Percentiles rank a stretch among this genome's conserved stretches.
These are phyloP conservation scores for Tachyglossus aculeatus DNA, from an alignment of 2,797 vertebrate species.

Conservation along the genomic window DNA sequence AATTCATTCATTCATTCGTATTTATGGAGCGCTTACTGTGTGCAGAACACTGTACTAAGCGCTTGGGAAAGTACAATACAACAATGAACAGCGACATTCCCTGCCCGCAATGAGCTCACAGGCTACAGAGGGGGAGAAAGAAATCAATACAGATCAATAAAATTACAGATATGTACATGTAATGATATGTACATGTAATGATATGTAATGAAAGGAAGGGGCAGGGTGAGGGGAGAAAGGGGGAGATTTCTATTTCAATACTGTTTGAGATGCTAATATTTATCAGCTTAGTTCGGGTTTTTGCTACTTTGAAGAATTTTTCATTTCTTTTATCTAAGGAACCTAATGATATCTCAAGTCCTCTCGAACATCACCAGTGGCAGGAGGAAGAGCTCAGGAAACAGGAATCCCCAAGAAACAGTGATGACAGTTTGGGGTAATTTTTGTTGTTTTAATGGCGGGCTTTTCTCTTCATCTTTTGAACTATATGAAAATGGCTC, in stretches of 20 bases:
- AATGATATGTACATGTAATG: neutral
- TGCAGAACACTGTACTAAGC: neutral
- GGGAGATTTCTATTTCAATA: neutral
- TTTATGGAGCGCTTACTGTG: no score
- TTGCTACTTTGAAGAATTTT: constrained; percentile 14
- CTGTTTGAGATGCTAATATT: neutral
- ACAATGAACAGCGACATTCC: no score
- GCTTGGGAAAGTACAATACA: neutral
- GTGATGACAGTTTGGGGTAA: constrained; percentile 67
- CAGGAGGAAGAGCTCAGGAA: constrained; percentile 59
- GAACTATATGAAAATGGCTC: no score
- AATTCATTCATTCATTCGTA: no score
- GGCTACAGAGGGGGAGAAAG: no score
- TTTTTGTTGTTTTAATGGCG: no score
- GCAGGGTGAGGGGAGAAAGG: neutral
- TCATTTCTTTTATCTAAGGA: constrained; percentile 62
- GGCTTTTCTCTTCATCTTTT: no score
- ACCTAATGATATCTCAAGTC: constrained; percentile 63
- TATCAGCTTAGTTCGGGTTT: constrained; percentile 21
- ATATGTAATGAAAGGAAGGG: neutral
- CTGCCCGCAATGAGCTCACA: no score
- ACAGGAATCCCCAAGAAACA: constrained; percentile 58
- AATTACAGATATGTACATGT: no score
- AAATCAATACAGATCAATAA: no score
- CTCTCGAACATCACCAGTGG: constrained; percentile 46